Base-by-base conservation (phyloP, 2,888 invertebrate species). In the Sisyra terminalis region DNA sequence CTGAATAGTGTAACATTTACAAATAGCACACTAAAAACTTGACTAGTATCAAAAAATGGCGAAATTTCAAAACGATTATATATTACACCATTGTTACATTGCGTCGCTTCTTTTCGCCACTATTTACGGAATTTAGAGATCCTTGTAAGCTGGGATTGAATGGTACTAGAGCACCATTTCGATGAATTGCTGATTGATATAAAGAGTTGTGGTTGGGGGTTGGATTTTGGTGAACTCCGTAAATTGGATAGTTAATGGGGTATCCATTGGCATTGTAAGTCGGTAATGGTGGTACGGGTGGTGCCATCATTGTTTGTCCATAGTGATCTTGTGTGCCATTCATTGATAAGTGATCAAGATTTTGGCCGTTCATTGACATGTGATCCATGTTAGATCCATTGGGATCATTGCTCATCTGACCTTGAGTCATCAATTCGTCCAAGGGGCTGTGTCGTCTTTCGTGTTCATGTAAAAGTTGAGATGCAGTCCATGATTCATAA, bases 81-180 rank as follows among this genome's bases (percentile, higher is more conserved):
- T 13, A n/a, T 64, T 63, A 72, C 47, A 73, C 73, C 71, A 72
- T 73, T 34, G 73, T 73, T 29, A 73, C 69, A 53, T 72, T 73
- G 38, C 73, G 55, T 49, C 70, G 60, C 52, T 70, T 70, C 52
- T 69, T 67, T 47, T 67, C 67, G 10, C 65, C 66, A 48, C 66
- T 66, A 50, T 69, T 70, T 29, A 72, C 70, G 2, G 71, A 71
- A 47, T 64, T 69, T 53, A 71, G 56, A 2, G 70, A 70, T 8
- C 71, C 71, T 51, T 70, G 70, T 37, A 69, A 54, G 52, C 67
- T 70, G 4, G 66, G 60, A 52, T 66, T 69, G 52, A 67, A 70
- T 18, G 60, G 59, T 37, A 57, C 49, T 36, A 55, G 52, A 29
- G 59, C 46, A 38, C 54, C 52, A 14, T 63, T 61, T 43, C 56